These are phyloP conservation scores for Columba livia DNA, from an alignment of 2,113 vertebrate species.

Conservation along the genomic window DNA sequence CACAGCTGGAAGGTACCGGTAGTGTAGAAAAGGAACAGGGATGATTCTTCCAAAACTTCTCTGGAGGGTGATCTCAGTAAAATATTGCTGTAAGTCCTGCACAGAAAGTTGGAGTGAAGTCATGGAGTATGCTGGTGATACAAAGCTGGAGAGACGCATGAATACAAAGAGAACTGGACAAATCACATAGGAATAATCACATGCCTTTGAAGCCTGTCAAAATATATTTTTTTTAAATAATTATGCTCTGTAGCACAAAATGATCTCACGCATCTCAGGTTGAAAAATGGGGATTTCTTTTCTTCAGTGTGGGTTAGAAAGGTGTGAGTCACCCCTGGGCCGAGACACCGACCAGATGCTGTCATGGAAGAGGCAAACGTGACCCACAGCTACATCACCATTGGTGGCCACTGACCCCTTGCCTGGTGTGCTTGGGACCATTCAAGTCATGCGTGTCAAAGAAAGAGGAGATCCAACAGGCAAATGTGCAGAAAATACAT, in stretches of 20 bases:
- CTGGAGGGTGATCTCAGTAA: not conserved
- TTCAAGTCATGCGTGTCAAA: not conserved
- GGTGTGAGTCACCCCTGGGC: not conserved
- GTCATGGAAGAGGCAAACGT: not conserved
- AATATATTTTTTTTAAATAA: not conserved
- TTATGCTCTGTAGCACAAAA: not conserved
- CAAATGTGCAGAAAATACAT: not conserved
- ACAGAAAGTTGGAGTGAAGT: not conserved
- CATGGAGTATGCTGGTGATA: not conserved
- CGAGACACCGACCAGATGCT: not conserved
- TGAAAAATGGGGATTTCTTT: constrained; percentile 7
- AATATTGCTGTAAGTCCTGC: not conserved
- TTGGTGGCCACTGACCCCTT: not conserved
- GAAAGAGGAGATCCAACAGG: not conserved
- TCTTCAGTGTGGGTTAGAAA: not conserved
- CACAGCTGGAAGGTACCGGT: not conserved
- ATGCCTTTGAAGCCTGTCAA: not conserved
- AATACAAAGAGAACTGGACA: not conserved
- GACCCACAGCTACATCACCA: not conserved
- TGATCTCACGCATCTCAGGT: not conserved
- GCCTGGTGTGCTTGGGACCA: not conserved
- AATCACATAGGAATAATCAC: constrained; percentile 8
- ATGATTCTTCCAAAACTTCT: not conserved
- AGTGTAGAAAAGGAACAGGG: not conserved
- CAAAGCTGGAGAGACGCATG: not conserved